Base-by-base conservation (phyloP, 2,113 vertebrate species). In the Myrmophylax atrothorax region DNA sequence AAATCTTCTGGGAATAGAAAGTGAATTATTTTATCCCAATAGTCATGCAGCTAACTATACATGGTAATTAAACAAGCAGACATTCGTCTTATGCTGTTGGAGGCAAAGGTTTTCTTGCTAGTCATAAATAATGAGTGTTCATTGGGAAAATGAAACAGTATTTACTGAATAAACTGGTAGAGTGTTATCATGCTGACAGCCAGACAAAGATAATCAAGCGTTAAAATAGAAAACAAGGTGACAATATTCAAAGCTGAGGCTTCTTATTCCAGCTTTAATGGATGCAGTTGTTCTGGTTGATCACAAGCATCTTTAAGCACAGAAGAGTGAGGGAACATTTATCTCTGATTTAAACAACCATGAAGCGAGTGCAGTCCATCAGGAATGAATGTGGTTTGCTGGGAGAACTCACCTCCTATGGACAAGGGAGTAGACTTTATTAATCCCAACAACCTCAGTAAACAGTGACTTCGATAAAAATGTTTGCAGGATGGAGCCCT, bases 1-100 rank as follows among this genome's bases (percentile, higher is more conserved):
- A 93, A 95, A 87, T 98, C 96, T 97, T 97, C 96, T 97, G 98
- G 97, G 97, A 98, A 98, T 87, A 96, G 93, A 88, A 96, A 96
- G 90, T 95, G 90, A 97, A 98, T 97, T 95, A 96, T 97, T 98
- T 98, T 95, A 97, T 93, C 89, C 74, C 87, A 96, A 90, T 62
- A 76, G 92, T 93, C 96, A 89, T 93, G 94, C 90, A 95, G 95
- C 88, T 97, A 97, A 95, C 97, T 98, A 97, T 95, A 96, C 95
- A 97, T 90, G 69, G 97, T 96, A 97, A 98, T 98, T 98, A 97
- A 96, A 97, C 23, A 90, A 96, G 97, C 80, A 97, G 92, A 92
- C 93, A 64, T 87, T 97, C 96, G 96, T 82, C 87, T 98, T 94
- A 93, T 97, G 94, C 93, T 89, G 79, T 40, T 78, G 94, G 97